Conservation (phyloP, 2,113 vertebrate genomes). For the Gorsachius goisagi region DNA sequence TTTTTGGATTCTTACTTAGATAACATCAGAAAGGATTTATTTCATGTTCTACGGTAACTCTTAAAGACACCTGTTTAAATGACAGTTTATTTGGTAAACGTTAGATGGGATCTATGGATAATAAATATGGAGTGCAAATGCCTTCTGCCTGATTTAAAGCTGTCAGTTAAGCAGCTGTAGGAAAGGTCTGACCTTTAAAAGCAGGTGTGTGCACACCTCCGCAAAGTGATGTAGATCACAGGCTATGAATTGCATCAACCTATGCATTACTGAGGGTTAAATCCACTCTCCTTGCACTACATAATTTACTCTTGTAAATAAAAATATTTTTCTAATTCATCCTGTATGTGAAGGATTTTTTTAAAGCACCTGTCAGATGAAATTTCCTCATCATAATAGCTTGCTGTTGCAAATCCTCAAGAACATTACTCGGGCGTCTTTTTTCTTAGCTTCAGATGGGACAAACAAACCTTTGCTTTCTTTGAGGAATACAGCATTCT, state of each 20-base stretch:
- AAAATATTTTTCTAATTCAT: slow-evolving; percentile 80
- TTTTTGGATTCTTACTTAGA: background rate
- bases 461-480: background rate
- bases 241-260: slow-evolving; percentile 62
- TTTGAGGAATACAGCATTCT: background rate
- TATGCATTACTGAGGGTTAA: slow-evolving; percentile 73
- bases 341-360: background rate
- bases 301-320: slow-evolving; percentile 78
- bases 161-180: background rate
- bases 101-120: background rate
- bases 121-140: background rate
- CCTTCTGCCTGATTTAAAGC: slow-evolving; percentile 25
- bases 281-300: slow-evolving; percentile 74
- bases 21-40: background rate
- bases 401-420: background rate
- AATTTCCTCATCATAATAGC: background rate
- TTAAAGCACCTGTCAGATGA: background rate
- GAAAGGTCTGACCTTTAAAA: background rate
- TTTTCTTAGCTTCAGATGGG: background rate
- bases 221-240: background rate
- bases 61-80: background rate
- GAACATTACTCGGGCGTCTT: background rate
- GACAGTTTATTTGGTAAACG: background rate
- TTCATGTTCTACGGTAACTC: background rate
- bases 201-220: background rate